Percentiles rank a stretch among this genome's conserved stretches.
These are phyloP conservation scores for Tragelaphus strepsiceros DNA, from an alignment of 2,113 vertebrate genomes.

Conservation along the genomic window DNA sequence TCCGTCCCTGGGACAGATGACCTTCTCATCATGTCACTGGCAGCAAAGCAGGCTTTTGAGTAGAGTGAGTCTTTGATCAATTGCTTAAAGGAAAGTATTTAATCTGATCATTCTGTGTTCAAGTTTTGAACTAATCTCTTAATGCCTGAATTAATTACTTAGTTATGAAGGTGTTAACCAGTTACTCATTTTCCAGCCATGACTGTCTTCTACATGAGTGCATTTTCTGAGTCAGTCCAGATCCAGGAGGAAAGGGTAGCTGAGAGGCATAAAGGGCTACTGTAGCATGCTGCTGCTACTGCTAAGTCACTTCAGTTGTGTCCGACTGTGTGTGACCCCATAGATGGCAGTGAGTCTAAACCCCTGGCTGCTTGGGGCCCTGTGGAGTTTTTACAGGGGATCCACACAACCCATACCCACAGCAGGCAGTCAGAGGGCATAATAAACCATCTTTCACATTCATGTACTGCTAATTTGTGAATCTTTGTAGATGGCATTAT, in stretches of 20 bases:
- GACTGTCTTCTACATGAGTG: neutral
- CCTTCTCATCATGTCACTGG: slow-evolving; percentile 52
- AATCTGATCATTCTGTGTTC: slow-evolving; percentile 61
- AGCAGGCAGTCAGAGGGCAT: neutral
- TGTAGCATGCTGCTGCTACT: neutral
- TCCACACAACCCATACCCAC: neutral
- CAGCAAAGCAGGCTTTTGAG: slow-evolving; percentile 52
- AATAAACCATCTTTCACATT: neutral
- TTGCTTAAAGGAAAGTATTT: slow-evolving; percentile 64
- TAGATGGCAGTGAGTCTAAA: neutral
- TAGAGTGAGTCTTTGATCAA: slow-evolving; percentile 28
- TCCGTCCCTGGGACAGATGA: slow-evolving; percentile 54
- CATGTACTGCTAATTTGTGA: neutral
- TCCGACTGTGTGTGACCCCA: too few relatives aligned
- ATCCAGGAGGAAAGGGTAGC: neutral
- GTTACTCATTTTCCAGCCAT: neutral
- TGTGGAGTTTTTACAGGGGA: neutral
- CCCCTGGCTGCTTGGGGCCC: neutral
- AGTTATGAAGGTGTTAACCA: neutral
- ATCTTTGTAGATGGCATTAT: neutral
- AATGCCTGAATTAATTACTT: neutral
- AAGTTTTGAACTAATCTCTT: slow-evolving; percentile 67
- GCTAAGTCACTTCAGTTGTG: too few relatives aligned
- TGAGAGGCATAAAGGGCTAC: neutral
- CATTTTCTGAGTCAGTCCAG: neutral